Evolutionary conservation across 1,140 invertebrate species (phyloP), one percentile per base, ranked within the genome.

Genomic region (Pollicipes pollicipes): DNA sequence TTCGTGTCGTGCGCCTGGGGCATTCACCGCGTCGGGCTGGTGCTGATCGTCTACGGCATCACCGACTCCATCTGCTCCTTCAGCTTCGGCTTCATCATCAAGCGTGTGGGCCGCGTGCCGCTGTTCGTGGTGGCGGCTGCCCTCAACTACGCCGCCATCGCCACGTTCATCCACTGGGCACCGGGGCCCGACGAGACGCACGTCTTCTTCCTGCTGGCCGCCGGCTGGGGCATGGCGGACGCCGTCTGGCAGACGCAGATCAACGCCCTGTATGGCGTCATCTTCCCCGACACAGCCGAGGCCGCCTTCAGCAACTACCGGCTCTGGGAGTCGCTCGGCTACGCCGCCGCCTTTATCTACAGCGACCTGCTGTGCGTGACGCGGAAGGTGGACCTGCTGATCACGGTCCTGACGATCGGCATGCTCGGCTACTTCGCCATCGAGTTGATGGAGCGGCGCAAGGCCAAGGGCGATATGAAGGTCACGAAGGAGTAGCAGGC

Each of bases 171-270:
- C 13, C 58, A 32, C 17, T 73, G 72, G 72, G 16, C 30, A 24
- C 72, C 72, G 13, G 32, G 35, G 31, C 72, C 72, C 3, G 72
- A 73, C 70, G 88, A 87, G 32, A 85, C 88, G 0, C 82, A 87
- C n/a, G 82, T 93, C 2, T 97, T 96, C 83, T 97, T 91, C 80
- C 86, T 91, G 27, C 88, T 97, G 69, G 91, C 93, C 4, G 92
- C 91, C 0, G 82, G 96, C 0, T 97, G 95, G 95, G 95, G 95
- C 28, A 87, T 96, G 24, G 91, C 91, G 10, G 95, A 97, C 78
- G 93, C 93, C 4, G 91, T 97, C 0, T 97, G 95, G 95, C 95
- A 97, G 78, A 97, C 95, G 0, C 95, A 97, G 83, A 90, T 97
- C 68, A 97, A 97, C 78, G 92, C 73, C 26, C 68, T 73, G 31